A percentile compares a stretch with the other conserved stretches of the same genome.
These are phyloP conservation scores for Podargus strigoides DNA, from an alignment of 2,797 vertebrate genomes.

Conservation along the genomic window DNA sequence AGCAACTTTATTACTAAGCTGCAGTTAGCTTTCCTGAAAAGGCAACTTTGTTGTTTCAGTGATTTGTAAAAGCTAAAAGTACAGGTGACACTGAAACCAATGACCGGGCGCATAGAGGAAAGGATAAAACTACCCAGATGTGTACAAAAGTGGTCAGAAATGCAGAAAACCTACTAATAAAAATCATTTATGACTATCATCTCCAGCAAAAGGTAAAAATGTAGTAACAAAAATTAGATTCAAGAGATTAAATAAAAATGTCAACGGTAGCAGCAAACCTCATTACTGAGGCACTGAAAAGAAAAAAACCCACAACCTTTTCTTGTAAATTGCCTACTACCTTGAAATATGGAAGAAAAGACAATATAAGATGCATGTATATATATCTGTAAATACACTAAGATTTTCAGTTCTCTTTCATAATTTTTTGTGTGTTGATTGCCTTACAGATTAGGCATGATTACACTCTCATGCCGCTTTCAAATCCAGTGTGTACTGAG, in stretches of 20 bases:
- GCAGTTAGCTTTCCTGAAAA: not conserved
- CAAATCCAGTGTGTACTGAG: no score
- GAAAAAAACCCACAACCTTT: not conserved
- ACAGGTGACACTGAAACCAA: not conserved
- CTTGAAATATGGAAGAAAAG: no score
- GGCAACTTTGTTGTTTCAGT: not conserved
- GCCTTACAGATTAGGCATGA: no score
- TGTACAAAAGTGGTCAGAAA: not conserved
- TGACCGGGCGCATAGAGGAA: not conserved
- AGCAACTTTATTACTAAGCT: not conserved
- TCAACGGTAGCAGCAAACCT: not conserved
- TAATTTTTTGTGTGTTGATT: no score
- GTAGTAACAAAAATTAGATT: not conserved
- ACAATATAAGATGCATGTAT: no score
- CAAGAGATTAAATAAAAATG: not conserved
- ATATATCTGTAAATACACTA: no score
- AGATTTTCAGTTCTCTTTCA: no score
- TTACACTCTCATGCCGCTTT: no score
- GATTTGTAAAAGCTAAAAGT: not conserved
- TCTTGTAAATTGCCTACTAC: not conserved
- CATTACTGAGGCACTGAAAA: not conserved
- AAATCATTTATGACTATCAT: not conserved
- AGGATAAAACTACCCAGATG: not conserved
- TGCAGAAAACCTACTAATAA: not conserved
- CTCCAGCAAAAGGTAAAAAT: not conserved